Evolutionary conservation across 1,140 invertebrate genomes (phyloP).

Genomic region (Panonychus citri): DNA sequence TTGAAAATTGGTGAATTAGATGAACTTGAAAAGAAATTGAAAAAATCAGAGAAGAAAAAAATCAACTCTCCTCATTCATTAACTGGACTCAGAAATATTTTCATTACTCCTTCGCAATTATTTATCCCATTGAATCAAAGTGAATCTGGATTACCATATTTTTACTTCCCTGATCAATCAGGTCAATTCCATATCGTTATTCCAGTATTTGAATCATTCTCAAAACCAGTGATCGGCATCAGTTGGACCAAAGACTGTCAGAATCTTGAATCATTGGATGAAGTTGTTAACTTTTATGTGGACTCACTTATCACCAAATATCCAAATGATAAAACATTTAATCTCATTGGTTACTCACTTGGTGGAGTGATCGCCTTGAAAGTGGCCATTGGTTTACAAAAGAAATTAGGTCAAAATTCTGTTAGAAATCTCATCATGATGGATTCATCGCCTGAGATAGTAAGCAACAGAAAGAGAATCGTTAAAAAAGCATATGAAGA

Average conservation of each 20-base stretch:
- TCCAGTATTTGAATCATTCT: constrained; percentile 39
- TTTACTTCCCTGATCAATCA: constrained; percentile 75
- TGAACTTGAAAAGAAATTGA: constrained; percentile 32
- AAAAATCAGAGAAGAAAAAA: neutral
- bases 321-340: constrained; percentile 28
- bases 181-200: constrained; percentile 46
- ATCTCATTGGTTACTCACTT: constrained; percentile 76
- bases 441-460: constrained; percentile 76
- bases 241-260: constrained; percentile 54
- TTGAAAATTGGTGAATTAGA: constrained; percentile 47
- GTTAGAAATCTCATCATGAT: constrained; percentile 35
- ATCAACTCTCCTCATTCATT: neutral
- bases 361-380: constrained; percentile 76
- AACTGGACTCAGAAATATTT: neutral
- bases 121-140: constrained; percentile 26
- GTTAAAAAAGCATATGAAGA: too few relatives aligned
- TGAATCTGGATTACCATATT: constrained; percentile 30
- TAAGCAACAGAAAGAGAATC: too few relatives aligned
- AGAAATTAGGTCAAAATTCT: constrained; percentile 26
- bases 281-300: constrained; percentile 55
- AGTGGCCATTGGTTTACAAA: constrained; percentile 64
- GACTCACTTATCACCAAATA: constrained; percentile 13
- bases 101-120: constrained; percentile 23
- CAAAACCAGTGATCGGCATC: constrained; percentile 58
- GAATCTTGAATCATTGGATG: constrained; percentile 32